Conservation (phyloP, 2,888 invertebrate genomes). For the Maniola hyperantus region DNA sequence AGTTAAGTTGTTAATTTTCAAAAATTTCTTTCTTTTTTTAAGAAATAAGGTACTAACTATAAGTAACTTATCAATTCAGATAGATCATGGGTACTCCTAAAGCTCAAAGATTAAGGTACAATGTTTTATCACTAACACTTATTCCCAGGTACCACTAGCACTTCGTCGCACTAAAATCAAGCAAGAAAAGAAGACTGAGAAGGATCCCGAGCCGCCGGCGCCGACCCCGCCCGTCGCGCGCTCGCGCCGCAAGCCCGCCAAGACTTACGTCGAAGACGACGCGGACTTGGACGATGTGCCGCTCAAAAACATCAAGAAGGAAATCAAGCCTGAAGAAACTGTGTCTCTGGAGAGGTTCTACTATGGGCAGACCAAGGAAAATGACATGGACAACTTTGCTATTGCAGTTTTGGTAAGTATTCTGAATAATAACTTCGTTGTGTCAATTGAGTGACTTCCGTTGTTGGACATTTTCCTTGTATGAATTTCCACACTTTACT, state of each 20-base stretch:
- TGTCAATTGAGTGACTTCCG: no score
- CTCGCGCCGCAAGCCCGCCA: constrained; percentile 60
- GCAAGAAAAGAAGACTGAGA: constrained; percentile 57
- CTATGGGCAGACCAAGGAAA: constrained; percentile 81
- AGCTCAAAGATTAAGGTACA: no score
- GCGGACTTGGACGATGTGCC: constrained; percentile 69
- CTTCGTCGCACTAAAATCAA: constrained; percentile 71
- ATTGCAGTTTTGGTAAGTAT: constrained; percentile 68
- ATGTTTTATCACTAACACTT: neutral
- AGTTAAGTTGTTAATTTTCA: no score
- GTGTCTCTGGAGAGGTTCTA: constrained; percentile 85
- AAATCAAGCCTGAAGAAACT: constrained; percentile 67
- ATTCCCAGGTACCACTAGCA: constrained; percentile 63
- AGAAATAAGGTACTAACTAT: no score
- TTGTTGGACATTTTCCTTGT: no score
- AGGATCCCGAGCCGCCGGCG: constrained; percentile 43
- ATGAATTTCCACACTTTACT: no score
- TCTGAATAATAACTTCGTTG: no score
- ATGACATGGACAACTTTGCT: constrained; percentile 46
- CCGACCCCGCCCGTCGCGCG: constrained; percentile 44
- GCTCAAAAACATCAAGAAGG: constrained; percentile 71
- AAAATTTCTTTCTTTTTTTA: no score
- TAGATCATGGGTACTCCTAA: no score
- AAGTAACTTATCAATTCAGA: no score
- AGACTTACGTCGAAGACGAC: constrained; percentile 64